Evolutionary conservation across 2,797 vertebrate species (phyloP).

Genomic region (Alfaro cultratus): DNA sequence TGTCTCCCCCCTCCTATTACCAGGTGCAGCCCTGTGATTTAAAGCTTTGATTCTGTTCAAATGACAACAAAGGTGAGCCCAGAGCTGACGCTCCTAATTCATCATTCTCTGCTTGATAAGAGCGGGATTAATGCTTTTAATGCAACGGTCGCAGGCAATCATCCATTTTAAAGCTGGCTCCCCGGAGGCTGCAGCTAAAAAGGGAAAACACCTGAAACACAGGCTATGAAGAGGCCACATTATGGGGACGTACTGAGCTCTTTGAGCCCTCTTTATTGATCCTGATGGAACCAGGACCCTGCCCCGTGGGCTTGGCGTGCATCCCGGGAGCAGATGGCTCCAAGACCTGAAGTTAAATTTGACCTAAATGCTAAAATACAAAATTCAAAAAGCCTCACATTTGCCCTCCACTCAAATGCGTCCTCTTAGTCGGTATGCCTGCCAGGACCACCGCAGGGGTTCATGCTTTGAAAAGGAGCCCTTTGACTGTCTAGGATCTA

Average conservation of each 20-base stretch:
- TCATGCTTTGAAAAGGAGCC: constrained; percentile 35
- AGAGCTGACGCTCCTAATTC: constrained; percentile 81
- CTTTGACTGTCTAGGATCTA: constrained; percentile 47
- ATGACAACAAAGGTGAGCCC: constrained; percentile 84
- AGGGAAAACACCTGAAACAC: constrained; percentile 80
- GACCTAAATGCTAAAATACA: constrained; percentile 80
- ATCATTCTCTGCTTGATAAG: constrained; percentile 84
- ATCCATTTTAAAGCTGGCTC: constrained; percentile 79
- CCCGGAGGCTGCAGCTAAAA: constrained; percentile 76
- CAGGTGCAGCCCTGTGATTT: constrained; percentile 83
- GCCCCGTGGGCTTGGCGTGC: constrained; percentile 76
- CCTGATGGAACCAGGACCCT: constrained; percentile 55
- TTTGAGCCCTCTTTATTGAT: constrained; percentile 54
- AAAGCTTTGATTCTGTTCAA: constrained; percentile 86
- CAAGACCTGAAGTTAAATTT: constrained; percentile 78
- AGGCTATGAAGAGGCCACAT: constrained; percentile 58
- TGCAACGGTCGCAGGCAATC: constrained; percentile 78
- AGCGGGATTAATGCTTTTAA: constrained; percentile 84
- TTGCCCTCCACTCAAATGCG: constrained; percentile 36
- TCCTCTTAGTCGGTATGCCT: constrained; percentile 17
- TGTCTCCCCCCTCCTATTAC: constrained; percentile 73
- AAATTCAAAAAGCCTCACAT: constrained; percentile 57
- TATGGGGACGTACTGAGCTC: constrained; percentile 54
- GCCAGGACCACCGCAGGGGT: constrained; percentile 40
- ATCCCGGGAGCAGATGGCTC: constrained; percentile 82